phyloP scores from a whole-genome alignment of 2,797 vertebrate genomes.

The Protonibea diacanthus region DNA sequence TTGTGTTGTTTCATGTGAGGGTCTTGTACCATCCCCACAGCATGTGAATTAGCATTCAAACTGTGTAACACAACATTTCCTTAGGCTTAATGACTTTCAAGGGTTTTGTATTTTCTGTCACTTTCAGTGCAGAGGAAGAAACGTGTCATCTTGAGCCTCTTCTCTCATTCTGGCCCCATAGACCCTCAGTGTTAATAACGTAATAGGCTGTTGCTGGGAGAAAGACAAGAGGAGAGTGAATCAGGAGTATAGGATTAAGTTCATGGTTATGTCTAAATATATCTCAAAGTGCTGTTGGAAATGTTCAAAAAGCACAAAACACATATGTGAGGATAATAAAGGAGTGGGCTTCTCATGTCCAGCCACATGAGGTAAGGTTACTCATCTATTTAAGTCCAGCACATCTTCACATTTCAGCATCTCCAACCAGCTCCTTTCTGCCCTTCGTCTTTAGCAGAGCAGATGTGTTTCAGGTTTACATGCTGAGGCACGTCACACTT shows the following conservation, averaged over 20 bases:
- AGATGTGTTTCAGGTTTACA: slow-evolving; percentile 52
- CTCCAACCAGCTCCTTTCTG: slow-evolving; percentile 1
- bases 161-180: not conserved
- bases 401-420: not conserved
- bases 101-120: slow-evolving; percentile 14
- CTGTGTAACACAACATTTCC: slow-evolving; percentile 4
- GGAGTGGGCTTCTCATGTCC: slow-evolving; percentile 1
- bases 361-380: not conserved
- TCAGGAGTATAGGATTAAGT: not conserved
- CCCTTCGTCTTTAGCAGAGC: slow-evolving; percentile 27
- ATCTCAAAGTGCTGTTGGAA: not conserved
- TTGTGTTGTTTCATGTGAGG: slow-evolving; percentile 1
- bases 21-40: slow-evolving; percentile 7
- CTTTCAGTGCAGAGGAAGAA: slow-evolving; percentile 25
- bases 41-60: slow-evolving; percentile 28
- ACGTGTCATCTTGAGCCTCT: not conserved
- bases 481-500: slow-evolving; percentile 48
- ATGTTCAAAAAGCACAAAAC: slow-evolving; percentile 6
- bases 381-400: slow-evolving; percentile 27
- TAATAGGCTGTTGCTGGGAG: not conserved
- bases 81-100: slow-evolving; percentile 15
- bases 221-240: not conserved
- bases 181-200: slow-evolving; percentile 11
- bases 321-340: not conserved
- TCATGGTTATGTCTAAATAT: not conserved